A percentile compares a stretch with the other conserved stretches of the same genome.
phyloP scores from a whole-genome alignment of 2,888 invertebrate species.

The Stenurella melanura region DNA sequence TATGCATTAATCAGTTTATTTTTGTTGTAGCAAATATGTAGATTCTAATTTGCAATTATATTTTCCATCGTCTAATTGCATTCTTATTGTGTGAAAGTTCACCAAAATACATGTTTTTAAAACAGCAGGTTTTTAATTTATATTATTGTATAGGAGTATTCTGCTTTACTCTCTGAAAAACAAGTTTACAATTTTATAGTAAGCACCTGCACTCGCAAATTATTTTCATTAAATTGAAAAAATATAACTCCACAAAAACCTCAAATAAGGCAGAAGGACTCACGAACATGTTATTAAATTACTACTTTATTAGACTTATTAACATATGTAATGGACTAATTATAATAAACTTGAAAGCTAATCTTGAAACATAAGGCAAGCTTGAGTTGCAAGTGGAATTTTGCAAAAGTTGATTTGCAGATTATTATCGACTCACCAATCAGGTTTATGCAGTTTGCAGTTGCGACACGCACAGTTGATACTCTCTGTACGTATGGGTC shows the following conservation, averaged over 20 bases:
- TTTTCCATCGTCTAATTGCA: too few relatives aligned
- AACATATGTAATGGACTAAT: conserved; percentile 61
- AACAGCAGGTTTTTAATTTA: not conserved
- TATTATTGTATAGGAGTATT: not conserved
- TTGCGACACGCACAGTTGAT: conserved; percentile 51
- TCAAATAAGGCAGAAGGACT: conserved; percentile 48
- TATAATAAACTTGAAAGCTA: conserved; percentile 64
- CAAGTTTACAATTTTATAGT: conserved; percentile 14
- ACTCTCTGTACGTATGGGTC: conserved; percentile 53
- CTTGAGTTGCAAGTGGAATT: conserved; percentile 54
- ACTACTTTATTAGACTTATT: conserved; percentile 64
- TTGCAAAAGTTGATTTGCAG: conserved; percentile 53
- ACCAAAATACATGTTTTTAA: not conserved
- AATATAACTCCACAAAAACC: conserved; percentile 40
- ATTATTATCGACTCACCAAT: conserved; percentile 55
- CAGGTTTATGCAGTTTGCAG: conserved; percentile 56
- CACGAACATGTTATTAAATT: conserved; percentile 58
- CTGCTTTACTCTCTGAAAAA: not conserved
- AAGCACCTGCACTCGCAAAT: conserved; percentile 11
- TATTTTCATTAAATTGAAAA: conserved; percentile 19
- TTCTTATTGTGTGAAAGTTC: too few relatives aligned
- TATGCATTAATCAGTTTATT: too few relatives aligned
- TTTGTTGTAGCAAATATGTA: too few relatives aligned
- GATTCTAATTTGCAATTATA: too few relatives aligned
- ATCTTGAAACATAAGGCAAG: conserved; percentile 50